Percentiles rank a stretch among this genome's conserved stretches.
Conservation (phyloP, 2,888 invertebrate genomes). For the Dorcus parallelipipedus region DNA sequence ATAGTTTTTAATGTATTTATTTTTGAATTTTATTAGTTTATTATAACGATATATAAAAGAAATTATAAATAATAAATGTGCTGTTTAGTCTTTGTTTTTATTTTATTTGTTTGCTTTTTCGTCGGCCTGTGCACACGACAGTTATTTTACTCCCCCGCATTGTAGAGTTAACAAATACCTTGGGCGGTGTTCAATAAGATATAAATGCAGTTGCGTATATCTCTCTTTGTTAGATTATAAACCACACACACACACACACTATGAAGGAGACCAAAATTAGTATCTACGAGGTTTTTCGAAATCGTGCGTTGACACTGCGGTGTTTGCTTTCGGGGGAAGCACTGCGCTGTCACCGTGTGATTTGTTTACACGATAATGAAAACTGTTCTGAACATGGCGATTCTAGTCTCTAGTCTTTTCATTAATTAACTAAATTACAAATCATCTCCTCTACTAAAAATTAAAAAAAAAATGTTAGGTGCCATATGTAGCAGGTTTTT, state of each 20-base stretch:
- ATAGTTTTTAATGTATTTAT: conserved; percentile 9
- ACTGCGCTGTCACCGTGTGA: no score
- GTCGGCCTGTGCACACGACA: no score
- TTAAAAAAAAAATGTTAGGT: conserved; percentile 3
- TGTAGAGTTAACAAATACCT: conserved; percentile 6
- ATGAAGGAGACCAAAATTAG: neutral
- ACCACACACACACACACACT: neutral
- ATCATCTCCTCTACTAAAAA: neutral
- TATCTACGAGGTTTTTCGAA: no score
- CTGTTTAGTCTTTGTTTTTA: neutral
- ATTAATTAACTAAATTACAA: neutral
- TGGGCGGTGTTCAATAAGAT: neutral
- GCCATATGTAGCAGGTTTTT: conserved; percentile 1
- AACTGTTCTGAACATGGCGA: neutral
- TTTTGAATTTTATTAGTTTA: neutral
- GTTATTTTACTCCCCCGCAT: no score
- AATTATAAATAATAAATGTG: neutral
- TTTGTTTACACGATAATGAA: no score
- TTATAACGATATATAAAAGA: no score
- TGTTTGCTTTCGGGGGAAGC: no score
- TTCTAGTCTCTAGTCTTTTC: conserved; percentile 5
- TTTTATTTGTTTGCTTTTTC: neutral
- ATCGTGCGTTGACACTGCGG: no score
- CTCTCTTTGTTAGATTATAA: neutral
- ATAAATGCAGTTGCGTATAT: neutral